Evolutionary conservation across 2,113 vertebrate species (phyloP), one percentile per base, ranked within the genome.

Genomic region (Chaetodon auriga): DNA sequence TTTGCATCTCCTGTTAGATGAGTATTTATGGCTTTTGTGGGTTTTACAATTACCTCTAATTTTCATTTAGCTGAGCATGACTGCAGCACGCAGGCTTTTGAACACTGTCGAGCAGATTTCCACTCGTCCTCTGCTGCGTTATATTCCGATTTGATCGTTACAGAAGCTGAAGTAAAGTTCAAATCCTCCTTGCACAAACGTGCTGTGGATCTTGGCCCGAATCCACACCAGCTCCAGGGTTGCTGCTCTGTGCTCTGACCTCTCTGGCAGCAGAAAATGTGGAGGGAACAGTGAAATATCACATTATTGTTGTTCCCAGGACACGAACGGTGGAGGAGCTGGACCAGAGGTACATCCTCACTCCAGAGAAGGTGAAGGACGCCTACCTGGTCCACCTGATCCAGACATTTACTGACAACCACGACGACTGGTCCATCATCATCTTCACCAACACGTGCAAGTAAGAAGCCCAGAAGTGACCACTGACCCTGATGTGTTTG

Each of bases 381-480:
- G 97, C 98, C 0, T 96, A 99, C 87, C 94, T 99, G 30, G 97
- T 99, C 16, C 96, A 99, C 43, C 91, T 99, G 38, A 93, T 99
- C 72, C 98, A 99, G 94, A 96, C 51, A 4, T 97, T 99, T 87
- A 97, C 97, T 3, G 97, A 99, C 0, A 88, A 97, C 68, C 97
- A 99, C 0, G 87, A 97, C 6, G 97, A 98, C 86, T 99, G 98
- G 97, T 95, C 98, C 53, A 88, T 99, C 63, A 97, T 99, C 58
- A 95, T 99, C 92, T 99, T 99, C 79, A 99, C 98, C 70, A 98
- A 95, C 84, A 99, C 98, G 0, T 99, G 98, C 98, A 99, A 99
- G 98, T 99, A 92, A 93, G 98, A 74, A 78, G 23, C 30, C 8
- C 16, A 5, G 1, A 21, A 12, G 41, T 2, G 1, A 49, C 16